Evolutionary conservation across 1,140 invertebrate species (phyloP).

Genomic region (Zaprionus ornatus): DNA sequence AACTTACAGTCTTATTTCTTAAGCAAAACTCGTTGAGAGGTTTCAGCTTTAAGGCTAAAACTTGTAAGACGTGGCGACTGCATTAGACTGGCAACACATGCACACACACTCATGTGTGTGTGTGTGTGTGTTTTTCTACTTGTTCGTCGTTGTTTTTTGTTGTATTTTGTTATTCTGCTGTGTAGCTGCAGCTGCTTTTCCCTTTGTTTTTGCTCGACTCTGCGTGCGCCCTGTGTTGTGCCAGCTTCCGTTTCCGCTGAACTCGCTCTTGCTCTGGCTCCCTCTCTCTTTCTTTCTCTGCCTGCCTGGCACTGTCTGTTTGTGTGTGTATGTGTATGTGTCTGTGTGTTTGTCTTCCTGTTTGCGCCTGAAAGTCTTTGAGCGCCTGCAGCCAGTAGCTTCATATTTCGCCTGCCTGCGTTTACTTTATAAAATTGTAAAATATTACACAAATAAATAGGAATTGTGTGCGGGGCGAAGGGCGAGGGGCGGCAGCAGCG

Average conservation of each 20-base stretch:
- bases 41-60: slow-evolving; percentile 3
- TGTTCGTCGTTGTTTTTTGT: slow-evolving; percentile 42
- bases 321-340: slow-evolving; percentile 31
- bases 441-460: slow-evolving; percentile 79
- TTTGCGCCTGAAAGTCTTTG: slow-evolving; percentile 54
- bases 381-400: slow-evolving; percentile 43
- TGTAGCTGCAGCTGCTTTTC: slow-evolving; percentile 65
- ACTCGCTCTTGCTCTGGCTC: slow-evolving; percentile 10
- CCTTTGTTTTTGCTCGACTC: slow-evolving; percentile 63
- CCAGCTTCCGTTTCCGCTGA: slow-evolving; percentile 71
- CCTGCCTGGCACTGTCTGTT: slow-evolving; percentile 22
- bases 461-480: slow-evolving; percentile 26
- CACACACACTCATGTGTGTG: neutral
- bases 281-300: neutral
- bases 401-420: slow-evolving; percentile 65
- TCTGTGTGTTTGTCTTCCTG: slow-evolving; percentile 59
- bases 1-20: neutral
- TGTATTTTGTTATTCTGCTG: slow-evolving; percentile 51
- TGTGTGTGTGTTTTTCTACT: slow-evolving; percentile 8
- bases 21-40: neutral
- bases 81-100: slow-evolving; percentile 31
- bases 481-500: slow-evolving; percentile 1
- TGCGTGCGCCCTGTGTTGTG: slow-evolving; percentile 48
- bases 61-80: slow-evolving; percentile 19
- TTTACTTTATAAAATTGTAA: slow-evolving; percentile 80